These are phyloP conservation scores for Xiphophorus hellerii DNA, from an alignment of 2,113 vertebrate genomes.

Conservation along the genomic window DNA sequence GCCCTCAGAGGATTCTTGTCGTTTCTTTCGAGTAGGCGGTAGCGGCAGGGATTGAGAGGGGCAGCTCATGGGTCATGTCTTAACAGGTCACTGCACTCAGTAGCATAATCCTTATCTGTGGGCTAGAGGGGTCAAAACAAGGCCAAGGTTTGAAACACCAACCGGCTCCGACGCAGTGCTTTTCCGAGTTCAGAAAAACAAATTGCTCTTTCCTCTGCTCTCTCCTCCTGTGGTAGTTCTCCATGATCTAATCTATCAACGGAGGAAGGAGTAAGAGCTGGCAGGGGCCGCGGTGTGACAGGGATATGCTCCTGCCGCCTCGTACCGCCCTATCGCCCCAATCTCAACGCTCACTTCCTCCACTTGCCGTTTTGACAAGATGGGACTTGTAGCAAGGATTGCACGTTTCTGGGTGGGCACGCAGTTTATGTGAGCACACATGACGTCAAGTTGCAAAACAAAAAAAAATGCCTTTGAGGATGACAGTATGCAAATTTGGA, in stretches of 20 bases:
- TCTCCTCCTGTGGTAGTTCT: constrained; percentile 29
- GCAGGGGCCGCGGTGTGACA: constrained; percentile 54
- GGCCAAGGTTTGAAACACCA: constrained; percentile 43
- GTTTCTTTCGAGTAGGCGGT: constrained; percentile 45
- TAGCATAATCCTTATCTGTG: constrained; percentile 52
- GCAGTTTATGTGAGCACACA: constrained; percentile 57
- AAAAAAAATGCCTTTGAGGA: constrained; percentile 10
- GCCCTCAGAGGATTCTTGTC: constrained; percentile 53
- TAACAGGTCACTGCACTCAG: constrained; percentile 68
- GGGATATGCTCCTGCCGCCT: constrained; percentile 43
- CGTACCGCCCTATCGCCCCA: constrained; percentile 4
- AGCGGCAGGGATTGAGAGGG: constrained; percentile 45
- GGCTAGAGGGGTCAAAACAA: constrained; percentile 54
- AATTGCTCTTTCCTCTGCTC: constrained; percentile 29
- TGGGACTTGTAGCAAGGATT: constrained; percentile 57
- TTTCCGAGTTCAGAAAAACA: constrained; percentile 24
- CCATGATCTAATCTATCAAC: constrained; percentile 73
- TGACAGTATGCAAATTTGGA: constrained; percentile 9
- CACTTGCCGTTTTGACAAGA: constrained; percentile 59
- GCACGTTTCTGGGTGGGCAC: constrained; percentile 64
- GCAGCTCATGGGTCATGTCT: constrained; percentile 61
- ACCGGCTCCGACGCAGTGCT: constrained; percentile 17
- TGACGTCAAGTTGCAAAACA: constrained; percentile 22
- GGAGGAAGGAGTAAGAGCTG: constrained; percentile 56
- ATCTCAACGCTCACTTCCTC: constrained; percentile 67